Evolutionary conservation across 2,113 vertebrate species (phyloP).

Genomic region (Cyanoramphus novaezelandiae): DNA sequence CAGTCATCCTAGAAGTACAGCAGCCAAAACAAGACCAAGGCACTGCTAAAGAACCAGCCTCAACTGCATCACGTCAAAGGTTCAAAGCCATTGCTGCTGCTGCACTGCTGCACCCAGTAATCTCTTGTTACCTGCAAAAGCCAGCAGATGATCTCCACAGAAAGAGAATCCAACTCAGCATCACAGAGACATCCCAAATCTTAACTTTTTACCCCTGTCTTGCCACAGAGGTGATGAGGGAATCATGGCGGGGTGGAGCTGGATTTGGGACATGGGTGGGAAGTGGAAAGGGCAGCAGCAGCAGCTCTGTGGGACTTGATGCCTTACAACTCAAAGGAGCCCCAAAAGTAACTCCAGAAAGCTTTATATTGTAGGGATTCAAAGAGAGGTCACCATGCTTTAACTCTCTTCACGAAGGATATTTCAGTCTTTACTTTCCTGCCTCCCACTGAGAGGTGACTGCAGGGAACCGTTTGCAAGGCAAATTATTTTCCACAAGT

Average conservation of each 20-base stretch:
- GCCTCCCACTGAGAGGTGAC: background rate
- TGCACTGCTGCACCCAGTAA: too few relatives aligned
- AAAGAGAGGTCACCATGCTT: accelerated
- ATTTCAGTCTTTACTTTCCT: background rate
- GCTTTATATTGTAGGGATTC: background rate
- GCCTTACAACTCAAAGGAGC: background rate
- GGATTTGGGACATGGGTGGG: background rate
- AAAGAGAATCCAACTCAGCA: background rate
- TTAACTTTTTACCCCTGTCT: background rate
- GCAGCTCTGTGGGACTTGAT: background rate
- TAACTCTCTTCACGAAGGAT: background rate
- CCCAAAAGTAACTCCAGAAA: background rate
- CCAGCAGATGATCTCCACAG: background rate
- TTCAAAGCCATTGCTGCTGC: background rate
- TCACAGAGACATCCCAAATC: background rate
- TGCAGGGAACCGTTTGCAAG: background rate
- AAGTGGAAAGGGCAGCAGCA: background rate
- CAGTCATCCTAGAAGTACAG: constrained; percentile 67
- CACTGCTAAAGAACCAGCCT: background rate
- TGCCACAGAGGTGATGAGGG: background rate
- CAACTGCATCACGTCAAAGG: background rate
- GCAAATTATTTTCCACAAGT: background rate
- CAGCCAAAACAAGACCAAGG: background rate
- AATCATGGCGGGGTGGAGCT: background rate
- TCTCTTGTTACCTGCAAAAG: background rate